phyloP scores from a whole-genome alignment of 1,140 invertebrate genomes.

The Danaus plexippus region DNA sequence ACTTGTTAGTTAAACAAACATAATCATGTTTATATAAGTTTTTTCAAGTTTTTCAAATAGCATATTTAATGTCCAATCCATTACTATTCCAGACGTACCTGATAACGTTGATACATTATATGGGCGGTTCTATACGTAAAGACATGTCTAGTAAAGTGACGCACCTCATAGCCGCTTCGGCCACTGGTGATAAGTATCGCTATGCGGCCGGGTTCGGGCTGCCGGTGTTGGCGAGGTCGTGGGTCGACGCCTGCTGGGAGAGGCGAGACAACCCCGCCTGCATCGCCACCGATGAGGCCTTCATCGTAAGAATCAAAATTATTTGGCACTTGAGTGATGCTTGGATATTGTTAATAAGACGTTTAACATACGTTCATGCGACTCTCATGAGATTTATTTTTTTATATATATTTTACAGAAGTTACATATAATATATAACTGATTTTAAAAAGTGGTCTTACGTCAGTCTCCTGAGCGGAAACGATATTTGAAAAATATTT shows the following conservation, averaged over 20 bases:
- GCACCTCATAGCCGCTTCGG: slow-evolving; percentile 91
- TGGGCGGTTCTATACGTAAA: slow-evolving; percentile 94
- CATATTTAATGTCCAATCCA: slow-evolving; percentile 8
- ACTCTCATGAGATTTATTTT: too few species aligned
- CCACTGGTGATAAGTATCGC: slow-evolving; percentile 87
- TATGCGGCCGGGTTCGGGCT: slow-evolving; percentile 91
- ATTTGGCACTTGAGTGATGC: too few species aligned
- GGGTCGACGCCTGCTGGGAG: slow-evolving; percentile 91
- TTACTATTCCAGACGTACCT: slow-evolving; percentile 77
- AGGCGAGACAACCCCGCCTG: slow-evolving; percentile 78
- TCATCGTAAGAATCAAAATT: slow-evolving; percentile 75
- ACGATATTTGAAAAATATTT: background rate
- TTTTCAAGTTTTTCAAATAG: too few species aligned
- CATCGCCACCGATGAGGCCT: slow-evolving; percentile 76
- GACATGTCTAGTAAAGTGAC: slow-evolving; percentile 91
- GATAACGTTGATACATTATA: slow-evolving; percentile 90
- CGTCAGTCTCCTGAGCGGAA: too few species aligned
- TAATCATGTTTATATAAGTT: too few species aligned
- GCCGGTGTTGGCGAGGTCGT: slow-evolving; percentile 89
- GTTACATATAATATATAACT: too few species aligned
- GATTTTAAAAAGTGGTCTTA: too few species aligned
- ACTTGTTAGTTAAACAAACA: slow-evolving; percentile 73
- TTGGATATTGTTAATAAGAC: too few species aligned
- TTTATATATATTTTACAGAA: too few species aligned
- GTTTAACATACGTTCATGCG: too few species aligned